Conservation (phyloP, 2,113 vertebrate genomes). For the Dendrocopos noguchii region DNA sequence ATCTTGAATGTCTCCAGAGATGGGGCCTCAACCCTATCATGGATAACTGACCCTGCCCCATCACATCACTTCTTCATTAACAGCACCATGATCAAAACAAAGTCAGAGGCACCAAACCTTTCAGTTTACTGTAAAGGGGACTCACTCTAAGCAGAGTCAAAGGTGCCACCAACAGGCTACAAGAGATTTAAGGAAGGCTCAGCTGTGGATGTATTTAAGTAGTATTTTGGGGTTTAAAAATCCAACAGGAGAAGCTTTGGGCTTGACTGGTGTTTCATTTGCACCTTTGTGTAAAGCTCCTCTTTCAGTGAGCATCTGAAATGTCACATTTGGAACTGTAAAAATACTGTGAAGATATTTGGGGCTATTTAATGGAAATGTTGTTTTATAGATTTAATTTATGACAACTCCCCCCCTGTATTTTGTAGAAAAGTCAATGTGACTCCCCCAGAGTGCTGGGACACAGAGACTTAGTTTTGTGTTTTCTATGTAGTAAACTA, state of each 20-base stretch:
- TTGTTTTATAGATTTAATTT: conserved; percentile 55
- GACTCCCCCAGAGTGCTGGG: background rate
- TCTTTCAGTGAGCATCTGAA: background rate
- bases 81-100: background rate
- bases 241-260: background rate
- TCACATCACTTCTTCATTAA: background rate
- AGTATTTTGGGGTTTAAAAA: background rate
- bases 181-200: background rate
- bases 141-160: background rate
- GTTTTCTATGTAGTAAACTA: background rate
- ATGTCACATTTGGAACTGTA: background rate
- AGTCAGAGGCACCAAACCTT: background rate
- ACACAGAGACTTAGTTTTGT: background rate
- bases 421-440: background rate
- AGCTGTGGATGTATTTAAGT: background rate
- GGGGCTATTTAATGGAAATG: conserved; percentile 58
- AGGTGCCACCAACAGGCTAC: background rate
- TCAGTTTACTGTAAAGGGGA: background rate
- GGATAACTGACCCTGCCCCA: background rate
- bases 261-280: background rate
- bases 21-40: background rate
- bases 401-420: background rate
- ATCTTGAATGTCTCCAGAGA: too few relatives aligned
- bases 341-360: background rate
- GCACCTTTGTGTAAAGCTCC: background rate